A percentile compares a stretch with the other conserved stretches of the same genome.
These are phyloP conservation scores for Drosophila rellima DNA, from an alignment of 2,888 invertebrate species.

Conservation along the genomic window DNA sequence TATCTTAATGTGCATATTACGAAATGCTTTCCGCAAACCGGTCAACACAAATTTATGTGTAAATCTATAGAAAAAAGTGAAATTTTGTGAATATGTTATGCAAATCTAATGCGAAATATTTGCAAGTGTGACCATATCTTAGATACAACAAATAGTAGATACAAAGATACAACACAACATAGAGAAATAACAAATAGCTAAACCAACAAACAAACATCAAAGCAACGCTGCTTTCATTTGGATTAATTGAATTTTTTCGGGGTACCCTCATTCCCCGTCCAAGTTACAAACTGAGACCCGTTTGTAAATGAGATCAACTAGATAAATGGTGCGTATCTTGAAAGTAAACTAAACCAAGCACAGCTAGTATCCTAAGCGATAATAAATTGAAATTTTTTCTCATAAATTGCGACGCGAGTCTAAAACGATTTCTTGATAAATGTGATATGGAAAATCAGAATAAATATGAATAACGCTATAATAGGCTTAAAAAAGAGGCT, in stretches of 20 bases:
- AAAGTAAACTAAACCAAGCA: conserved; percentile 31
- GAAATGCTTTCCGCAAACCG: conserved; percentile 49
- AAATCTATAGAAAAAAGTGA: conserved; percentile 37
- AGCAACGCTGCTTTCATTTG: conserved; percentile 59
- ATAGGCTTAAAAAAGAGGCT: not conserved
- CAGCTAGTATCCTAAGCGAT: conserved; percentile 20
- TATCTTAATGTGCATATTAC: conserved; percentile 47
- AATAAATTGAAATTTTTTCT: conserved; percentile 59
- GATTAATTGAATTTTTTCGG: conserved; percentile 59
- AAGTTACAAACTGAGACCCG: conserved; percentile 53
- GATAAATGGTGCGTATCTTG: conserved; percentile 81
- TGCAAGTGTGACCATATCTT: conserved; percentile 53
- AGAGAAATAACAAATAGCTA: conserved; percentile 22
- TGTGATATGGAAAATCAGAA: conserved; percentile 19
- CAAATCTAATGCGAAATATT: conserved; percentile 54
- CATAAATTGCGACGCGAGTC: conserved; percentile 56
- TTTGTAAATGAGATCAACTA: conserved; percentile 76
- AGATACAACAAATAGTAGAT: conserved; percentile 22
- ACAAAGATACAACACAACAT: conserved; percentile 27
- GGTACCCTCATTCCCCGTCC: conserved; percentile 4
- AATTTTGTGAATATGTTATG: conserved; percentile 59
- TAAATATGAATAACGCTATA: conserved; percentile 11
- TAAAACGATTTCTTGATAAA: conserved; percentile 45
- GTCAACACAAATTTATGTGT: conserved; percentile 29
- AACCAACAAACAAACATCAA: conserved; percentile 19